A percentile compares a stretch with the other conserved stretches of the same genome.
phyloP scores from a whole-genome alignment of 2,888 invertebrate species.

The Thelaira solivaga region DNA sequence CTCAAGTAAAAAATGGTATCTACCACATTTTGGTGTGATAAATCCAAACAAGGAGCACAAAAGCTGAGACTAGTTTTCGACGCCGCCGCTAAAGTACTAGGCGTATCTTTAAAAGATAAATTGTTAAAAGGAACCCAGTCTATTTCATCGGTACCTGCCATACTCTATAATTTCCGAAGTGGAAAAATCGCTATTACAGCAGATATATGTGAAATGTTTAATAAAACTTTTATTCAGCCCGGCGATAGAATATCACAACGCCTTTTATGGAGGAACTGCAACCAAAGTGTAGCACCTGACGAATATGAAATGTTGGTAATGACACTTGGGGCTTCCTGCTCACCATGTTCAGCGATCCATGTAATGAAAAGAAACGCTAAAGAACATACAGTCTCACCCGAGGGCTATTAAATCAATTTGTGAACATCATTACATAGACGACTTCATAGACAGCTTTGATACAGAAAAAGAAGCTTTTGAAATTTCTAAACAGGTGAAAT shows the following conservation, averaged over 20 bases:
- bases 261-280: conserved; percentile 47
- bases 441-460: conserved; percentile 49
- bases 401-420: conserved; percentile 37
- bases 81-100: conserved; percentile 67
- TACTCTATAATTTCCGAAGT: background rate
- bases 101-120: conserved; percentile 58
- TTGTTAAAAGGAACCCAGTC: conserved; percentile 68
- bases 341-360: conserved; percentile 37
- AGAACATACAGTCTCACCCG: conserved; percentile 7
- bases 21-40: conserved; percentile 67
- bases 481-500: conserved; percentile 19
- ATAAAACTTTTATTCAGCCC: conserved; percentile 65
- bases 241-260: conserved; percentile 42
- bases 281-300: background rate
- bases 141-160: conserved; percentile 59
- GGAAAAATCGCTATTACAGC: background rate
- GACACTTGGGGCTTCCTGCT: conserved; percentile 55
- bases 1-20: conserved; percentile 64
- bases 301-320: conserved; percentile 47
- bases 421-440: conserved; percentile 52
- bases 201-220: conserved; percentile 34
- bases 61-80: conserved; percentile 68
- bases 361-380: conserved; percentile 12
- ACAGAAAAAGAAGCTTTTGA: conserved; percentile 31
- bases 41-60: conserved; percentile 67